These are phyloP conservation scores for Tipula helvola DNA, from an alignment of 2,888 invertebrate genomes.

Conservation along the genomic window DNA sequence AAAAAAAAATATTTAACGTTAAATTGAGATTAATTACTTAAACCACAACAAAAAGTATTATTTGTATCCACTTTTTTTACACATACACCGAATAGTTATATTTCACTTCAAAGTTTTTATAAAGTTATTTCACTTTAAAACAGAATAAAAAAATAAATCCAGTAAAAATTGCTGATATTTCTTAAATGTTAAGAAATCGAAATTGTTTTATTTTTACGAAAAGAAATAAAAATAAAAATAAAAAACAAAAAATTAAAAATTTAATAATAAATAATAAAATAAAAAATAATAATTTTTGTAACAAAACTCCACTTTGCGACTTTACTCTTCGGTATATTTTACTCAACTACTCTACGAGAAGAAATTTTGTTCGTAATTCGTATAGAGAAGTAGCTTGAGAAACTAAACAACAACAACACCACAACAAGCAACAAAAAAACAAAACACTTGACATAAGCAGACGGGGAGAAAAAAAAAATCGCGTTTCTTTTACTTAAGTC, in stretches of 20 bases:
- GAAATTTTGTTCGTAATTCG: not conserved
- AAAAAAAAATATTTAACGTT: not conserved
- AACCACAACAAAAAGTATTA: not conserved
- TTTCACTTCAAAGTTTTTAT: not conserved
- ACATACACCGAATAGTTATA: not conserved
- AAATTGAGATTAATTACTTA: not conserved
- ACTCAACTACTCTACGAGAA: not conserved
- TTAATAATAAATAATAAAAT: not conserved
- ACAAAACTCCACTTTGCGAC: not conserved
- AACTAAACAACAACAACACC: not conserved
- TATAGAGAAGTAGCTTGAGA: not conserved
- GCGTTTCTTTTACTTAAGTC: not conserved
- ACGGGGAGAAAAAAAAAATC: not conserved
- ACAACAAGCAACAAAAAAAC: not conserved
- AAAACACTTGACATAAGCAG: not conserved
- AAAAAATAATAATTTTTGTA: not conserved
- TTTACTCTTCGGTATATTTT: not conserved
- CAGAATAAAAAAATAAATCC: too few species aligned
- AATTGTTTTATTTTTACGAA: not conserved
- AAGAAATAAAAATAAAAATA: not conserved
- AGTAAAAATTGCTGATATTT: not conserved
- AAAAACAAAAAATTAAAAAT: not conserved
- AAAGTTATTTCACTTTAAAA: not conserved
- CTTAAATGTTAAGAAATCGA: not conserved
- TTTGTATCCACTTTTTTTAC: not conserved